These are phyloP conservation scores for Marmota monax DNA, from an alignment of 2,113 vertebrate species.

Conservation along the genomic window DNA sequence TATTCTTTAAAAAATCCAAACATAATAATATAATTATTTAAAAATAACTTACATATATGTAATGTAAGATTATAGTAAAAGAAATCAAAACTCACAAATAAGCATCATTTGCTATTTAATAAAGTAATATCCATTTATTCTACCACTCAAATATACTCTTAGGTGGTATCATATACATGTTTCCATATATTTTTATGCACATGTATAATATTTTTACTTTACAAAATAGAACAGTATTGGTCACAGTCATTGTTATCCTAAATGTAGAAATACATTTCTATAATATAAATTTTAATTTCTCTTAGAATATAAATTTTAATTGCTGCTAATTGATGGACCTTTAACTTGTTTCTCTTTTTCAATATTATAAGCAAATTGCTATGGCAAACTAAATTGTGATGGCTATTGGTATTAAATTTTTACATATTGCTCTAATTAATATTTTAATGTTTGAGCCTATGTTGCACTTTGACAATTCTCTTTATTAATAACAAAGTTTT, in stretches of 20 bases:
- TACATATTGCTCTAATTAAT: neutral
- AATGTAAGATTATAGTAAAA: neutral
- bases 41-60: neutral
- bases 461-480: neutral
- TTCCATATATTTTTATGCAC: neutral
- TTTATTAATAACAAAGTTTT: neutral
- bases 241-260: neutral
- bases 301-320: conserved; percentile 17
- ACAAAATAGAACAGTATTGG: neutral
- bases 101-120: neutral
- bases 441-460: neutral
- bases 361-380: neutral
- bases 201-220: conserved; percentile 40
- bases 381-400: neutral
- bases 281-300: neutral
- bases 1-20: conserved; percentile 39
- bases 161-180: neutral
- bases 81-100: neutral
- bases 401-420: neutral
- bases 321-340: neutral
- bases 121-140: neutral
- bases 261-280: neutral
- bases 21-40: neutral
- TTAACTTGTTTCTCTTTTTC: neutral
- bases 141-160: neutral